Percentiles rank a stretch among this genome's conserved stretches.
Evolutionary conservation across 2,113 vertebrate genomes (phyloP).

Genomic region (Epinephelus cyanopodus): DNA sequence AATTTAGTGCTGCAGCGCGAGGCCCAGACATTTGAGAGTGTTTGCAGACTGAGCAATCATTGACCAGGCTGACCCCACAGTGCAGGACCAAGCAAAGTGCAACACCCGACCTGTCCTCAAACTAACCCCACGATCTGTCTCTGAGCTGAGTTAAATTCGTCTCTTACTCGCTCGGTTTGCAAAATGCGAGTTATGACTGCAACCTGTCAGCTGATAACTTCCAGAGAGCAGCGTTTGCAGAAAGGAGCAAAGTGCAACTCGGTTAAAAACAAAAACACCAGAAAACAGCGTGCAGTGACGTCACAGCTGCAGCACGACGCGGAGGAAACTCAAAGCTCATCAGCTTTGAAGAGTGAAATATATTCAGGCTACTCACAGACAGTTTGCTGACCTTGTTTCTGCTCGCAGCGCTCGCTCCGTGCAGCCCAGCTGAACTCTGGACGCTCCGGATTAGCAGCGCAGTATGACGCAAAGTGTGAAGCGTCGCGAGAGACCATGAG

Average conservation of each 20-base stretch:
- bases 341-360: background rate
- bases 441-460: background rate
- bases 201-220: background rate
- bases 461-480: background rate
- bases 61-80: background rate
- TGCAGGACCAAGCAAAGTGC: background rate
- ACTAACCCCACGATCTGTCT: background rate
- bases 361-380: background rate
- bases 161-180: background rate
- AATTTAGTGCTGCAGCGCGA: no score
- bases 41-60: no score
- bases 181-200: background rate
- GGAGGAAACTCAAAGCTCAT: accelerated
- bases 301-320: background rate
- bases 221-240: background rate
- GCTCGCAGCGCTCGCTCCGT: accelerated
- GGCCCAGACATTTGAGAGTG: no score
- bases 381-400: conserved; percentile 49
- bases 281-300: background rate
- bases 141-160: background rate
- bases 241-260: background rate
- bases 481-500: conserved; percentile 51
- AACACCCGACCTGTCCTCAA: background rate
- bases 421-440: background rate
- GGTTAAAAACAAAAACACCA: background rate